Evolutionary conservation across 1,140 invertebrate genomes (phyloP).

Genomic region (Scaptomyza montana): DNA sequence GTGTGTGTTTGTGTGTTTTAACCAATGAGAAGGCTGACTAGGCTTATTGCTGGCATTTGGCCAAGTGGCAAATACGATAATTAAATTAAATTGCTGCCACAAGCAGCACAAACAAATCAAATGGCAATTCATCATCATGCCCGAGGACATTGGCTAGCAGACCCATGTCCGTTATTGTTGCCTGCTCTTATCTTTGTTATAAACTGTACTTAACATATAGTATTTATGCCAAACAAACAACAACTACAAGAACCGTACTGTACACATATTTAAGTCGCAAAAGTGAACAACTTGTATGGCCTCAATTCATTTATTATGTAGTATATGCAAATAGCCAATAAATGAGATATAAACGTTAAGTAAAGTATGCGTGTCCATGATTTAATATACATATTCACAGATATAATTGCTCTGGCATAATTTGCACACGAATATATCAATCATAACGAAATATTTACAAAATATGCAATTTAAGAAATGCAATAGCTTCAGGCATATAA

Average conservation of each 20-base stretch:
- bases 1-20: no score
- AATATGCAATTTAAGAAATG: not conserved
- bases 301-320: conserved; percentile 54
- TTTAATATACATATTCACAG: not conserved
- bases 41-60: conserved; percentile 68
- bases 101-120: conserved; percentile 82
- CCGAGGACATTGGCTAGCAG: conserved; percentile 35
- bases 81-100: conserved; percentile 83
- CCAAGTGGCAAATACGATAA: conserved; percentile 83
- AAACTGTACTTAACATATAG: conserved; percentile 40
- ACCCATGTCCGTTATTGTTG: conserved; percentile 14
- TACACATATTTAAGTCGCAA: conserved; percentile 33
- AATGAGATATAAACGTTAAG: not conserved
- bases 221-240: conserved; percentile 24
- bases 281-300: conserved; percentile 40
- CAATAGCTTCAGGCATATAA: not conserved
- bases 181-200: conserved; percentile 23
- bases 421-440: conserved; percentile 7
- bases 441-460: conserved; percentile 19
- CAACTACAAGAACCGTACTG: not conserved
- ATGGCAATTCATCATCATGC: conserved; percentile 79
- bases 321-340: conserved; percentile 46
- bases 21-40: conserved; percentile 47
- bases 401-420: no score
- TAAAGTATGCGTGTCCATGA: conserved; percentile 3